These are phyloP conservation scores for Ischnus inquisitorius DNA, from an alignment of 2,888 invertebrate species.

Conservation along the genomic window DNA sequence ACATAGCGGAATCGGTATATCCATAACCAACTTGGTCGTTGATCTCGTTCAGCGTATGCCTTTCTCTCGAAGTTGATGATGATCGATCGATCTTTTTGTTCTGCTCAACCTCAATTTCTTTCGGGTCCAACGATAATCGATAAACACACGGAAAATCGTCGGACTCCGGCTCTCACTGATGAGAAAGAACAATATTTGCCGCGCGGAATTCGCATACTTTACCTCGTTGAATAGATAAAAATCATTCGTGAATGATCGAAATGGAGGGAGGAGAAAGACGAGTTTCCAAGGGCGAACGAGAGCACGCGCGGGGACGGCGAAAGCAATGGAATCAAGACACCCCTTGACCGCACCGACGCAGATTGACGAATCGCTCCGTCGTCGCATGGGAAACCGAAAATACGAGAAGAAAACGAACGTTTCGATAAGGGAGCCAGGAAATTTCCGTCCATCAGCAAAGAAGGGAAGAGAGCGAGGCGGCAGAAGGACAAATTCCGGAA, in stretches of 20 bases:
- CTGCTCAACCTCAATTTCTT: neutral
- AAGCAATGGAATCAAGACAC: constrained; percentile 19
- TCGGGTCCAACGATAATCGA: neutral
- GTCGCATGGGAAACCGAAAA: neutral
- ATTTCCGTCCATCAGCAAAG: neutral
- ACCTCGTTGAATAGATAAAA: constrained; percentile 15
- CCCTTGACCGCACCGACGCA: constrained; percentile 43
- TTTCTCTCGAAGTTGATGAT: constrained; percentile 51
- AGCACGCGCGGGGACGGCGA: constrained; percentile 14
- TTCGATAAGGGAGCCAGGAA: constrained; percentile 17
- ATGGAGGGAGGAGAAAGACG: constrained; percentile 16
- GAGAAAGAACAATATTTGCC: constrained; percentile 52
- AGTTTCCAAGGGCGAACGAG: neutral
- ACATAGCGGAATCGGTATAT: constrained; percentile 37
- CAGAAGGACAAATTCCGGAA: constrained; percentile 10
- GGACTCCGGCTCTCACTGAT: constrained; percentile 12
- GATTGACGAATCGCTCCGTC: constrained; percentile 51
- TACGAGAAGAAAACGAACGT: neutral
- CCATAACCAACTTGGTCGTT: constrained; percentile 34
- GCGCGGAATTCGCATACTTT: constrained; percentile 30
- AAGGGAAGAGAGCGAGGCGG: neutral
- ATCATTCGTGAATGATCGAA: constrained; percentile 46
- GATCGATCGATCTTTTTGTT: constrained; percentile 49
- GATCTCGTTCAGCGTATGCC: constrained; percentile 39
- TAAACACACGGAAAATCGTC: constrained; percentile 16